Conservation (phyloP, 2,113 vertebrate genomes). For the Tachycineta bicolor region DNA sequence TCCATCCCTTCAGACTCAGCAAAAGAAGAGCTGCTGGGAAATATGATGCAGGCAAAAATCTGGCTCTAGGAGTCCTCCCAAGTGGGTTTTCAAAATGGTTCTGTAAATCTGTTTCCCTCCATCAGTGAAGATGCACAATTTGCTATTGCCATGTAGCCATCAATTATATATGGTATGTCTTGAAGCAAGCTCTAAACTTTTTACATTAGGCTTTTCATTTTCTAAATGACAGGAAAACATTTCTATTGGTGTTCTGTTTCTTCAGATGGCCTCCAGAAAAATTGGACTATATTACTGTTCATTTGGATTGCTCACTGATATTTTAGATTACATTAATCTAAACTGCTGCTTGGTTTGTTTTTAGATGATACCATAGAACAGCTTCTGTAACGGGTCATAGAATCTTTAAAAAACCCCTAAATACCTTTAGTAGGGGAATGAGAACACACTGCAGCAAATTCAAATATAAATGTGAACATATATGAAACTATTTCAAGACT, state of each 20-base stretch:
- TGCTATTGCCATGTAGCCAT: not conserved
- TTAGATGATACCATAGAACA: not conserved
- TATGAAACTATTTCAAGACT: not conserved
- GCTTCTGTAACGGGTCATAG: not conserved
- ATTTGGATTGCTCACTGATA: not conserved
- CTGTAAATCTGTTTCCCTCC: not conserved
- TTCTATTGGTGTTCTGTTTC: not conserved
- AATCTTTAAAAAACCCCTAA: not conserved
- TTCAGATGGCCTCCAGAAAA: not conserved
- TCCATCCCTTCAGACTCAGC: not conserved
- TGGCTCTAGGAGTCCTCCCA: not conserved
- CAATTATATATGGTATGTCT: not conserved
- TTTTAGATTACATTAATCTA: not conserved
- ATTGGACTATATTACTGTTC: not conserved
- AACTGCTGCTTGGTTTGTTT: not conserved
- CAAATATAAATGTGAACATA: not conserved
- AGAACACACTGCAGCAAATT: not conserved
- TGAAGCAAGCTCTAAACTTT: not conserved
- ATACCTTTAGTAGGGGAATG: not conserved
- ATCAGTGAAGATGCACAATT: not conserved
- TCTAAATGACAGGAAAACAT: not conserved
- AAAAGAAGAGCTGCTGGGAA: not conserved
- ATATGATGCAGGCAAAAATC: not conserved
- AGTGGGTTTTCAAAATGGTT: conserved; percentile 18
- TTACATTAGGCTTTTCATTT: not conserved